Evolutionary conservation across 2,113 vertebrate species (phyloP).

Genomic region (Hipposideros armiger): DNA sequence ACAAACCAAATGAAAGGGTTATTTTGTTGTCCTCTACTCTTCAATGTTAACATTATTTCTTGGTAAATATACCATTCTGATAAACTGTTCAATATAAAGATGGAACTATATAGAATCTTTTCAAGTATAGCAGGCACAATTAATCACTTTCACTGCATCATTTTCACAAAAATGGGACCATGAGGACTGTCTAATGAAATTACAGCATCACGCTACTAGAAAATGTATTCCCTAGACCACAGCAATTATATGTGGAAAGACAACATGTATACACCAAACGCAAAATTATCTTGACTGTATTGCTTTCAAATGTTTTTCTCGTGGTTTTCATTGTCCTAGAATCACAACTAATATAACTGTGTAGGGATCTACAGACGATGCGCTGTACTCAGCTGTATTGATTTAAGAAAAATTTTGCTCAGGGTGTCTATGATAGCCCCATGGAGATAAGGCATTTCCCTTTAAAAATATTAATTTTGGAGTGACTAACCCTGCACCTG

Average conservation of each 20-base stretch:
- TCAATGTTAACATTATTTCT: background rate
- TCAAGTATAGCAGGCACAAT: conserved; percentile 1
- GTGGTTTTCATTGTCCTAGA: background rate
- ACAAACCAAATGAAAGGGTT: background rate
- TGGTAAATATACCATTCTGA: background rate
- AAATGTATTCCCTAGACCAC: background rate
- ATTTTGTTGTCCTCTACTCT: background rate
- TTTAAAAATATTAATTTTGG: background rate
- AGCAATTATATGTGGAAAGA: background rate
- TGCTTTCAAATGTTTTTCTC: background rate
- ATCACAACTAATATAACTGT: background rate
- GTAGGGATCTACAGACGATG: background rate
- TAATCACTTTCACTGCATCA: background rate
- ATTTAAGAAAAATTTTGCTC: background rate
- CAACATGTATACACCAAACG: background rate
- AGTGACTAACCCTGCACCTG: background rate
- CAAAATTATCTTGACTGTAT: background rate
- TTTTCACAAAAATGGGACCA: background rate
- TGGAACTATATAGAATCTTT: background rate
- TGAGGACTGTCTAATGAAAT: background rate
- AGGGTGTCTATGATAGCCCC: background rate
- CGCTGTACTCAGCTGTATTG: background rate
- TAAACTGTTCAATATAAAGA: background rate
- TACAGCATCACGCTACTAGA: background rate
- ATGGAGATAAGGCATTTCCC: background rate